These are phyloP conservation scores for Fragum sueziense DNA, from an alignment of 2,888 invertebrate genomes.

Conservation along the genomic window DNA sequence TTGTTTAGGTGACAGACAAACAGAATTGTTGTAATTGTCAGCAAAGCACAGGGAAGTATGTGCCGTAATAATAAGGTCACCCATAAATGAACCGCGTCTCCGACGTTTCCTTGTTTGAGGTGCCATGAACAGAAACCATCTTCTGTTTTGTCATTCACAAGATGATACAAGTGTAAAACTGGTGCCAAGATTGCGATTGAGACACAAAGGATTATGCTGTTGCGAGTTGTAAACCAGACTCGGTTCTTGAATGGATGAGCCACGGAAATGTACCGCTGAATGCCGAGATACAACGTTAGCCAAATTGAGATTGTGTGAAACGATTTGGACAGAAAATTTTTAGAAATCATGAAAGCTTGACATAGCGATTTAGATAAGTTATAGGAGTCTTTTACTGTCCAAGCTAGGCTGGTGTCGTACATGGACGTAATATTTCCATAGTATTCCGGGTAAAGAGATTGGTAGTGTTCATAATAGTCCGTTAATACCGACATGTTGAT, in stretches of 20 bases:
- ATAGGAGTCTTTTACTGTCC: too few species aligned
- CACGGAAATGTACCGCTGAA: too few species aligned
- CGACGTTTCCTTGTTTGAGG: conserved; percentile 1
- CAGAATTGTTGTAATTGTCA: conserved; percentile 27
- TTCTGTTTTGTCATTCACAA: conserved; percentile 15
- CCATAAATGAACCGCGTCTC: conserved; percentile 24
- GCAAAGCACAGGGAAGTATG: conserved; percentile 27
- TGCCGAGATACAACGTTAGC: conserved; percentile 58
- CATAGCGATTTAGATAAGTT: conserved; percentile 18
- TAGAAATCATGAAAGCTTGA: conserved; percentile 39
- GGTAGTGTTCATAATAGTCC: too few species aligned
- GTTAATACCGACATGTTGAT: too few species aligned
- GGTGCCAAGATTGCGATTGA: conserved; percentile 22
- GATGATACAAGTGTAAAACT: conserved; percentile 27
- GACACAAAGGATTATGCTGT: conserved; percentile 10
- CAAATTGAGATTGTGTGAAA: conserved; percentile 61
- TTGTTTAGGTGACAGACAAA: conserved; percentile 18
- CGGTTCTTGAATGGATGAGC: conserved; percentile 27
- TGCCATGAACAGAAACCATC: conserved; percentile 36
- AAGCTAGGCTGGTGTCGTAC: too few species aligned
- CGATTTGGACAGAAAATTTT: conserved; percentile 45
- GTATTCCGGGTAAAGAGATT: too few species aligned
- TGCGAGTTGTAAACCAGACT: conserved; percentile 1
- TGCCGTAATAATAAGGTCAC: conserved; percentile 25
- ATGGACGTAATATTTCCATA: too few species aligned